A percentile compares a stretch with the other conserved stretches of the same genome.
Conservation (phyloP, 2,888 invertebrate species). For the Drosophila lacicola region DNA sequence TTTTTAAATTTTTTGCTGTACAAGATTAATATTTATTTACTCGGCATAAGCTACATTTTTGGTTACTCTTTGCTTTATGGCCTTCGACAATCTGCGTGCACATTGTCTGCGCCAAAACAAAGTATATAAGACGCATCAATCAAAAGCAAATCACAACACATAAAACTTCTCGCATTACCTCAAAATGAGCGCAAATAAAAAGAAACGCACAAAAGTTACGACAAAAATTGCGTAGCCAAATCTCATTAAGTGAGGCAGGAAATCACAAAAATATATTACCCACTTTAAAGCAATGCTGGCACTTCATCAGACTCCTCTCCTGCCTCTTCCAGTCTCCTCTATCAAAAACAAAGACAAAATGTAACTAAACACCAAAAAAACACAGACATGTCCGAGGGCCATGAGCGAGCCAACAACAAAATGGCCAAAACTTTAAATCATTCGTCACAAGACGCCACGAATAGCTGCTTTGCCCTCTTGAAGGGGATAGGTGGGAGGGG, state of each 20-base stretch:
- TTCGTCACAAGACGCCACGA: constrained; percentile 44
- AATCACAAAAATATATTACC: constrained; percentile 78
- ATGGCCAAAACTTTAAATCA: constrained; percentile 63
- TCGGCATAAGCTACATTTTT: neutral
- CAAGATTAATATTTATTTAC: neutral
- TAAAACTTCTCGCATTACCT: constrained; percentile 79
- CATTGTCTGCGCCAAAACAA: constrained; percentile 18
- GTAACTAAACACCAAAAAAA: constrained; percentile 74
- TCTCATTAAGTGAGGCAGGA: constrained; percentile 66
- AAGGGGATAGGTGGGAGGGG: neutral
- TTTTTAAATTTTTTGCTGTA: too few species aligned
- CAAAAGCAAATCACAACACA: constrained; percentile 76
- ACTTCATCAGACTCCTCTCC: constrained; percentile 65
- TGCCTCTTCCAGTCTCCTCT: neutral
- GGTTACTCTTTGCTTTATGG: constrained; percentile 27
- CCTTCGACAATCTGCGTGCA: constrained; percentile 16
- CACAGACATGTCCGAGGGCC: constrained; percentile 24
- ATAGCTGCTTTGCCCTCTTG: constrained; percentile 6
- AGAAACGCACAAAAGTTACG: constrained; percentile 47
- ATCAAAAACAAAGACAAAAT: constrained; percentile 60
- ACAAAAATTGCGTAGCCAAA: constrained; percentile 56
- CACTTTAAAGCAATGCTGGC: constrained; percentile 76
- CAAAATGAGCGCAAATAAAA: constrained; percentile 72
- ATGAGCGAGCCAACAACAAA: constrained; percentile 45
- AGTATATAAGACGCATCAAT: constrained; percentile 51